Evolutionary conservation across 2,888 invertebrate species (phyloP), one percentile per base, ranked within the genome.

Genomic region (Pogonocherus hispidulus): DNA sequence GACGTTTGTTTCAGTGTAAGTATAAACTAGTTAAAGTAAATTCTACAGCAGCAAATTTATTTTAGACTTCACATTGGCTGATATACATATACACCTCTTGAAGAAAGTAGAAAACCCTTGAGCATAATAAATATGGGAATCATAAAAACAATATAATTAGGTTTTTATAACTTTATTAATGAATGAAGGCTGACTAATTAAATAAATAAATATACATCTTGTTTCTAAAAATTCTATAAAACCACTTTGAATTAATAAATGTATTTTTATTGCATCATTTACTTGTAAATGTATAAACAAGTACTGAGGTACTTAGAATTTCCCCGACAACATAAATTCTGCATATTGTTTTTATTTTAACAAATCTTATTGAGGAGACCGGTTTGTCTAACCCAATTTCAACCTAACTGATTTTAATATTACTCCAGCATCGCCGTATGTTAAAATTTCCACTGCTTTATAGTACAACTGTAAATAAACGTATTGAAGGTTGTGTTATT

Each of bases 351-450:
- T 1, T 41, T 41, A 14, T 41, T 41, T n/a, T n/a, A 41, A 41
- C 14, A 41, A 41, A 41, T 41, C 41, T 41, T 9, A 41, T 41
- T 3, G 5, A n/a, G 41, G n/a, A 41, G 41, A 41, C 41, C 14
- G 41, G 41, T 41, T 41, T 41, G 16, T 41, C 41, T 41, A 41
- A 41, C 41, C 41, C 41, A 41, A 41, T 41, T 41, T 41, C 41
- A 41, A n/a, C 14, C 14, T 32, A 32, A 32, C 41, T 41, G n/a
- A 41, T 41, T 41, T 41, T 41, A 41, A 41, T 41, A 41, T 41
- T 41, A 41, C 41, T 41, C 14, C n/a, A 41, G 14, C 41, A 3
- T 6, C 41, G 41, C 11, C 14, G 41, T 41, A 5, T 41, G 41
- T n/a, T 41, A 16, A 41, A 41, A 16, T 41, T 41, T 41, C 41